These are phyloP conservation scores for Vireo altiloquus DNA, from an alignment of 2,113 vertebrate species.

Conservation along the genomic window DNA sequence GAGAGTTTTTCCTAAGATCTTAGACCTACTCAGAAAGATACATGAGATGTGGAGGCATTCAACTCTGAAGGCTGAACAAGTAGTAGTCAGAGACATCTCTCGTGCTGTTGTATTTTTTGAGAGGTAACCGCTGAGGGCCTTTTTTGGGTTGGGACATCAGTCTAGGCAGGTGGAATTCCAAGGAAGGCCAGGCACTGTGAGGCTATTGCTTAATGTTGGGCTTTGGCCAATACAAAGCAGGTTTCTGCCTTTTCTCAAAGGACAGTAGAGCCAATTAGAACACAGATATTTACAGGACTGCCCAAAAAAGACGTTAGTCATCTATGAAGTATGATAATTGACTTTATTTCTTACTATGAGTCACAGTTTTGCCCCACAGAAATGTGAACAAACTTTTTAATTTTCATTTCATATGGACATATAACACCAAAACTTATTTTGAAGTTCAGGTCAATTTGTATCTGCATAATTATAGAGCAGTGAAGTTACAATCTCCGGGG, in stretches of 20 bases:
- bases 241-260: neutral
- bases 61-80: neutral
- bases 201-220: neutral
- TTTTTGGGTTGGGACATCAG: neutral
- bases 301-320: neutral
- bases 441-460: neutral
- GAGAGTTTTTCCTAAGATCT: neutral
- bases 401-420: neutral
- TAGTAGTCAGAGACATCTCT: neutral
- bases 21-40: neutral
- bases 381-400: neutral
- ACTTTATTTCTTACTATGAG: neutral
- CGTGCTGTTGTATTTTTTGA: neutral
- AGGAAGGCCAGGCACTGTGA: neutral
- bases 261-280: neutral
- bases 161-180: neutral
- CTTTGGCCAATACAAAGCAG: neutral
- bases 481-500: neutral
- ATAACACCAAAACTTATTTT: neutral
- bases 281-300: neutral
- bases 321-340: neutral
- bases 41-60: fast-evolving
- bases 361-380: neutral
- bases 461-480: neutral
- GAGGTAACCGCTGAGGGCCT: neutral